These are phyloP conservation scores for Melinopterus prodromus DNA, from an alignment of 2,888 invertebrate genomes.

Conservation along the genomic window DNA sequence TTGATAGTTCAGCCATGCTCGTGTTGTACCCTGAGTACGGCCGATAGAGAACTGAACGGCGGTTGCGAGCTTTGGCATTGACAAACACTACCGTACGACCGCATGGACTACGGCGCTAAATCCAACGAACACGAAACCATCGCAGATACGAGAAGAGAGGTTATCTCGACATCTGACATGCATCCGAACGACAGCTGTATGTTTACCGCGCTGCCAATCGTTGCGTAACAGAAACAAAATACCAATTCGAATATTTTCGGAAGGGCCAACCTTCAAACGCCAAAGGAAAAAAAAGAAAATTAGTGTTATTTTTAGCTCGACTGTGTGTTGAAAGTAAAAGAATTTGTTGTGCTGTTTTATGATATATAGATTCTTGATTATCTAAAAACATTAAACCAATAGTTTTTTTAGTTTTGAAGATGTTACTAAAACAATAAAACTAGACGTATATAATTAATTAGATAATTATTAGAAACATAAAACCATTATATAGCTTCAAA, in stretches of 20 bases:
- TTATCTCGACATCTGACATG: constrained; percentile 6
- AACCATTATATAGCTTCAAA: too few relatives aligned
- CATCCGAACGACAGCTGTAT: background rate
- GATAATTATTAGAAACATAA: too few relatives aligned
- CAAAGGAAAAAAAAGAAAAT: background rate
- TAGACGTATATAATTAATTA: too few relatives aligned
- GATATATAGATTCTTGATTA: too few relatives aligned
- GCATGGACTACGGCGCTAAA: background rate
- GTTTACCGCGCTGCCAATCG: background rate
- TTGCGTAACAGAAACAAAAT: background rate
- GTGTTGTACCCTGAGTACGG: background rate
- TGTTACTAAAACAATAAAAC: too few relatives aligned
- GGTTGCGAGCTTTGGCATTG: background rate
- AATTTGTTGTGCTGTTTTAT: too few relatives aligned
- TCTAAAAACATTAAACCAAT: too few relatives aligned
- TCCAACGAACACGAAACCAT: background rate
- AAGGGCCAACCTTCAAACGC: background rate
- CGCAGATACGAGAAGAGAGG: background rate
- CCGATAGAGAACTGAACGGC: background rate
- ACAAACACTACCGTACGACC: constrained; percentile 7
- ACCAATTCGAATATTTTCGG: background rate
- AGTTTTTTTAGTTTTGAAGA: too few relatives aligned
- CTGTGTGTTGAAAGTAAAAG: too few relatives aligned
- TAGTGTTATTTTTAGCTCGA: too few relatives aligned
- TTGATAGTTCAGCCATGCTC: constrained; percentile 32